Evolutionary conservation across 2,888 invertebrate genomes (phyloP).

Genomic region (Meiosimyza platycephala): DNA sequence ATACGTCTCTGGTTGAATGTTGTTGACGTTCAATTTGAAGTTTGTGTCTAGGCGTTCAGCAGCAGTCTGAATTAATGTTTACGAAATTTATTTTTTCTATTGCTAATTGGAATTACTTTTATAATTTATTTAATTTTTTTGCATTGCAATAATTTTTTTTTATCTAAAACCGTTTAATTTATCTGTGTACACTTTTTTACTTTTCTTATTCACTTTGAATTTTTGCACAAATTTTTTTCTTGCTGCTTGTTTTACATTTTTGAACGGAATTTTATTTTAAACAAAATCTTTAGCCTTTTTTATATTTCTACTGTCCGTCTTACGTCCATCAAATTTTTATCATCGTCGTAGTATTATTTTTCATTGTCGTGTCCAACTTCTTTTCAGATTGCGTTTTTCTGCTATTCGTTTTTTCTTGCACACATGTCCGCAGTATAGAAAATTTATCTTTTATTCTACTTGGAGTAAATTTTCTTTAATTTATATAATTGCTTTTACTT

Average conservation of each 20-base stretch:
- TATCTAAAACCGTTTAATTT: no score
- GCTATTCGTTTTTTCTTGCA: background rate
- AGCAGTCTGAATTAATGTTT: no score
- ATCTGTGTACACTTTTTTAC: no score
- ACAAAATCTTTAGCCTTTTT: background rate
- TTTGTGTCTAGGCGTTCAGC: background rate
- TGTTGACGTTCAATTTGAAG: background rate
- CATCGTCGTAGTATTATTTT: background rate
- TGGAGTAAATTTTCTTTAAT: background rate
- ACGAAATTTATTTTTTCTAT: no score
- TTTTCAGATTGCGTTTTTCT: background rate
- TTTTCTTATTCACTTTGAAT: no score
- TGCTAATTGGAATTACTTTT: no score
- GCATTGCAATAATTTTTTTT: no score
- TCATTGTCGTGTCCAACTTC: background rate
- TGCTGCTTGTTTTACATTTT: background rate
- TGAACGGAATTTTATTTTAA: background rate
- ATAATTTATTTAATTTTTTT: no score
- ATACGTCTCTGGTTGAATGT: background rate
- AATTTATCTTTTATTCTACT: background rate
- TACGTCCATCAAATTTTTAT: background rate
- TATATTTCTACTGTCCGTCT: background rate
- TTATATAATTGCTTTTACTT: background rate
- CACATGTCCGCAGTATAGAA: background rate
- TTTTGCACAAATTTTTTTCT: background rate